Conservation (phyloP, 2,888 invertebrate species). For the Phanerotoma sp. region DNA sequence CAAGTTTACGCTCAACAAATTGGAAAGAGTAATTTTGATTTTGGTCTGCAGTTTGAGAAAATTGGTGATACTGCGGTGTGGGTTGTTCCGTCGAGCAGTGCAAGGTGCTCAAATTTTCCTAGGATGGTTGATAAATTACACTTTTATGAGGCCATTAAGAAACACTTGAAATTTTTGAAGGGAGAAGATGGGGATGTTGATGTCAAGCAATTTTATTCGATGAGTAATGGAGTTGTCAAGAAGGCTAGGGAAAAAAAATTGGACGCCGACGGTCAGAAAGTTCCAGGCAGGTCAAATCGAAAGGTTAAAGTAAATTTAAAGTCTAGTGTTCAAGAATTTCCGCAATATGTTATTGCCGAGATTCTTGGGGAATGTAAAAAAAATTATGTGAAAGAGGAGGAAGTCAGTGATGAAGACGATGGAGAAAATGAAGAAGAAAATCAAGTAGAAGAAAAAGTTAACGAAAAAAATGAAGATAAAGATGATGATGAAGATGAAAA, state of each 20-base stretch:
- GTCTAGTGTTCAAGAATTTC: constrained; percentile 38
- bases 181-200: constrained; percentile 45
- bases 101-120: constrained; percentile 54
- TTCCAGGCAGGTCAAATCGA: no score
- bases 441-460: neutral
- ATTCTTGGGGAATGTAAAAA: constrained; percentile 15
- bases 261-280: no score
- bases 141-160: constrained; percentile 49
- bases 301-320: no score
- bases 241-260: constrained; percentile 42
- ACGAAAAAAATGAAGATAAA: no score
- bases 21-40: constrained; percentile 41
- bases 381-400: constrained; percentile 1
- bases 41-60: constrained; percentile 48
- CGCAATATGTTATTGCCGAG: constrained; percentile 43
- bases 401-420: neutral
- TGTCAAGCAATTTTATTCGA: constrained; percentile 44
- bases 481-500: no score
- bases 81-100: constrained; percentile 56
- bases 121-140: constrained; percentile 53
- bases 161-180: constrained; percentile 45
- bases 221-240: neutral
- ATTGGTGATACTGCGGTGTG: constrained; percentile 48
- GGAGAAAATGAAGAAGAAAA: constrained; percentile 9
- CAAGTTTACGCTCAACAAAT: constrained; percentile 47